A percentile compares a stretch with the other conserved stretches of the same genome.
phyloP scores from a whole-genome alignment of 1,140 invertebrate genomes.

The Anastrepha ludens region DNA sequence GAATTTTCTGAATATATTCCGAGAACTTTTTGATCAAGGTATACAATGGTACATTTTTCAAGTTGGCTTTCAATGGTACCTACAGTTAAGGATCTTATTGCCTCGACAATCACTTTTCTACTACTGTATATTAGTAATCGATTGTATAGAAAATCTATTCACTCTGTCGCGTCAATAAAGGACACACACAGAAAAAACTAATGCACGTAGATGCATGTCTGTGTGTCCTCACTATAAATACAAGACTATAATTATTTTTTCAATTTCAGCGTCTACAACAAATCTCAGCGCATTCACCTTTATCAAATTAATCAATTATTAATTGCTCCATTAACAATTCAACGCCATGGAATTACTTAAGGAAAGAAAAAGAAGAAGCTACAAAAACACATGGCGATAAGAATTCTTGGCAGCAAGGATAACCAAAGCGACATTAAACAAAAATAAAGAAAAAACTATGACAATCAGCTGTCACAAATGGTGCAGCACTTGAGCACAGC shows the following conservation, averaged over 20 bases:
- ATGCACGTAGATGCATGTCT: too few species aligned
- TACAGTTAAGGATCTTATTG: too few species aligned
- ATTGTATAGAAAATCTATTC: too few species aligned
- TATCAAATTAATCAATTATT: slow-evolving; percentile 48
- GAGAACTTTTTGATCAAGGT: too few species aligned
- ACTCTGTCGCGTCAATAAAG: too few species aligned
- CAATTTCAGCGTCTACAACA: background rate
- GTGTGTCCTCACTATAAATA: background rate
- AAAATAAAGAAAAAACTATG: background rate
- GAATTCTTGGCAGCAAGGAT: background rate
- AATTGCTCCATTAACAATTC: slow-evolving; percentile 23
- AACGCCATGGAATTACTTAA: background rate
- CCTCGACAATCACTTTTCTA: too few species aligned
- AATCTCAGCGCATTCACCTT: background rate
- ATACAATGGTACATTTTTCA: too few species aligned
- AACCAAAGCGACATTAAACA: background rate
- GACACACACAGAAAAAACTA: too few species aligned
- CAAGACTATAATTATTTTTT: background rate
- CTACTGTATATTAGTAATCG: too few species aligned
- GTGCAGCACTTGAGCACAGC: background rate
- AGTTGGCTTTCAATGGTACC: too few species aligned
- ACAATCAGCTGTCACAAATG: slow-evolving; percentile 41
- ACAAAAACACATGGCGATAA: background rate
- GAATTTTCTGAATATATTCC: too few species aligned
- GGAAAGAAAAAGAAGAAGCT: background rate